Base-by-base conservation (phyloP, 2,888 invertebrate species). In the Brenthis hecate region DNA sequence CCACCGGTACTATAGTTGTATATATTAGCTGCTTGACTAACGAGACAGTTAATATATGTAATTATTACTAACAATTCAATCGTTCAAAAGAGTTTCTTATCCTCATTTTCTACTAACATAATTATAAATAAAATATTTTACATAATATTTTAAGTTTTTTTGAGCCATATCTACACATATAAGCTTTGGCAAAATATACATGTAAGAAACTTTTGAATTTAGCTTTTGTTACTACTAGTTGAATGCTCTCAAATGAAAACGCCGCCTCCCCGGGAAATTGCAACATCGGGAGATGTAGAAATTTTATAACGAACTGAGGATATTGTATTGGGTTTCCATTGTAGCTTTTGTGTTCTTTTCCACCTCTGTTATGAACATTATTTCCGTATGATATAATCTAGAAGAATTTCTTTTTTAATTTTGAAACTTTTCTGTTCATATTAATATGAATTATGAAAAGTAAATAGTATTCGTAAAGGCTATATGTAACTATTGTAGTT, bases 281-380 rank as follows among this genome's bases (percentile, higher is more conserved):
- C 64, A 58, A 65, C 65, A 70, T 47, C 57, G 60, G 68, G 54
- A 64, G 68, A 70, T 66, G 63, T 55, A 72, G 64, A 66, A 66
- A 70, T 72, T 70, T 72, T 72, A 68, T 70, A 72, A 70, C 48
- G 56, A 66, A 68, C 66, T 68, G 58, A 72, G 72, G 65, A 72
- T 72, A 70, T 70, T 72, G 72, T 70, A 72, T 72, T 61, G 70
- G 56, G 36, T 63, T 72, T 66, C 64, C 60, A 60, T 66, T 68
- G 68, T 50, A 62, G 54, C 53, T 54, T 65, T 69, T 60, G 56
- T 69, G 63, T 60, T 64, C 55, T 36, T 58, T 57, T 61, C 36
- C 47, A 50, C 55, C 56, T 36, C 43, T 36, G 66, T 61, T 72
- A 60, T 50, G 60, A 72, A 66, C 64, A 63, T 51, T 63, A 65